These are phyloP conservation scores for Andricus quercusramuli DNA, from an alignment of 2,888 invertebrate species.

Conservation along the genomic window DNA sequence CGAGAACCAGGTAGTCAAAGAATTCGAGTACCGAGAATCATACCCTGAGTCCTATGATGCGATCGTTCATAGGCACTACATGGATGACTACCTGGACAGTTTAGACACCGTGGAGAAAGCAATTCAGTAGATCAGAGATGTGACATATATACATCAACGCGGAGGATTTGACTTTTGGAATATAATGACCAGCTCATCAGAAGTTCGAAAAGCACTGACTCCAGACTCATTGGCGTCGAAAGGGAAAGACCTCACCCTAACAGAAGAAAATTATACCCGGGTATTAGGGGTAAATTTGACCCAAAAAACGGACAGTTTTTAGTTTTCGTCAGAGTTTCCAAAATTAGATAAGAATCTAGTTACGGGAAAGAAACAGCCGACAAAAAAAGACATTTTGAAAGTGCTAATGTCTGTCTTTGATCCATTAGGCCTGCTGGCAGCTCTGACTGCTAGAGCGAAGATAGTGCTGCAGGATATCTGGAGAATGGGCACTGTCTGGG, in stretches of 20 bases:
- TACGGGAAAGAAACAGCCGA: conserved; percentile 44
- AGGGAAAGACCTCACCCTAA: background rate
- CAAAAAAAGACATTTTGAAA: conserved; percentile 54
- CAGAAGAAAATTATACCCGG: background rate
- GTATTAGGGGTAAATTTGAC: background rate
- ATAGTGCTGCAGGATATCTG: conserved; percentile 59
- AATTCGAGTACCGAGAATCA: too few relatives aligned
- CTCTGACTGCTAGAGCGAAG: conserved; percentile 53
- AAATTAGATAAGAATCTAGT: background rate
- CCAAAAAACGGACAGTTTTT: background rate
- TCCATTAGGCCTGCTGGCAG: conserved; percentile 58
- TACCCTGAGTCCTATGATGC: conserved; percentile 46
- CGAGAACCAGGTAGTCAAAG: too few relatives aligned
- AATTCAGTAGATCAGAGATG: background rate
- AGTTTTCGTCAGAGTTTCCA: background rate
- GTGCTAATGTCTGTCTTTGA: conserved; percentile 61
- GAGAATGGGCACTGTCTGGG: conserved; percentile 49
- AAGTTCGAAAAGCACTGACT: background rate
- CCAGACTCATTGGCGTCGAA: background rate
- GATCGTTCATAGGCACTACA: conserved; percentile 53
- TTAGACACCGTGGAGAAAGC: conserved; percentile 27
- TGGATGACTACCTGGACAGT: conserved; percentile 57
- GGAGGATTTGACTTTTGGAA: conserved; percentile 40
- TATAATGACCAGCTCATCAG: conserved; percentile 3
- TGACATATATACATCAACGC: background rate